Evolutionary conservation across 1,140 invertebrate species (phyloP), one percentile per base, ranked within the genome.

Genomic region (Contarinia nasturtii): DNA sequence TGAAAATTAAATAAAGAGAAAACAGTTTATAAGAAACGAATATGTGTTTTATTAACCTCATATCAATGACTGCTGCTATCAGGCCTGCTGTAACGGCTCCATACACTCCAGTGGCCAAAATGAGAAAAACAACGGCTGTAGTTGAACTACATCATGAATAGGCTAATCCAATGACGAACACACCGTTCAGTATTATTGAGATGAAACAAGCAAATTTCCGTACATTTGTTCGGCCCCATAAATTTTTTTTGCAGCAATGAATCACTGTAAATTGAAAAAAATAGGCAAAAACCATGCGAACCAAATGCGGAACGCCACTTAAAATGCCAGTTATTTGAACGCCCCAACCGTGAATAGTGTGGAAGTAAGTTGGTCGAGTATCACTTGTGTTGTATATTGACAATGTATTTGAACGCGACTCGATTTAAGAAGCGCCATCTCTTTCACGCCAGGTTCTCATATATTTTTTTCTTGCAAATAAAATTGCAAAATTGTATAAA

Each of bases 361-460:
- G 80, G 57, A 94, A 79, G 58, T 90, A 94, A 1, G 80, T 83
- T 0, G 90, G 90, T n/a, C n/a, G n/a, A n/a, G n/a, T n/a, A n/a
- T n/a, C 0, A 86, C 70, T 53, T 86, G 78, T 1, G 83, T 86
- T n/a, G n/a, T n/a, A n/a, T n/a, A n/a, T n/a, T n/a, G n/a, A n/a
- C n/a, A n/a, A n/a, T n/a, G n/a, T n/a, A n/a, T n/a, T n/a, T n/a
- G n/a, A n/a, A n/a, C n/a, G n/a, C n/a, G n/a, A n/a, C n/a, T n/a
- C n/a, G n/a, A n/a, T n/a, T n/a, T n/a, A n/a, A n/a, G n/a, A n/a
- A n/a, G n/a, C n/a, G n/a, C n/a, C 59, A 91, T 75, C 44, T 91
- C 65, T 0, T 84, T 91, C 49, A 89, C 27, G 27, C 27, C 10
- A 27, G 10, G 4, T 27, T 27, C 27, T 27, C n/a, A n/a, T n/a